These are phyloP conservation scores for Anguilla pacifica DNA, from an alignment of 2,797 vertebrate species.

Conservation along the genomic window DNA sequence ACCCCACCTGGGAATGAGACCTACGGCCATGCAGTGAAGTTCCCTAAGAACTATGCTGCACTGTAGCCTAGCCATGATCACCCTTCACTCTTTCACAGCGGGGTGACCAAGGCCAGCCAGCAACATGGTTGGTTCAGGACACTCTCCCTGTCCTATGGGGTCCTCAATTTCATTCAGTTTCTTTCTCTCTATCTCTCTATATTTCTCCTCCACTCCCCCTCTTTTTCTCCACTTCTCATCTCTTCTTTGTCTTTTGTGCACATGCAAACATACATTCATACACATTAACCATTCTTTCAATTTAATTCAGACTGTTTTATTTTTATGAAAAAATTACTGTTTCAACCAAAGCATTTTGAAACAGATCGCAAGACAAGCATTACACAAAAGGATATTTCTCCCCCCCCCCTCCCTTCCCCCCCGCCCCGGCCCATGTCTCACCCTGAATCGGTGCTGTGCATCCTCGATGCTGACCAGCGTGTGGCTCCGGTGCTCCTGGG, in stretches of 20 bases:
- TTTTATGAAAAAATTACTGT: no score
- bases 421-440: slow-evolving; percentile 55
- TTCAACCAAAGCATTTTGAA: no score
- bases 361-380: no score
- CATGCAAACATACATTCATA: background rate
- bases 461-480: slow-evolving; percentile 81
- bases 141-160: slow-evolving; percentile 83
- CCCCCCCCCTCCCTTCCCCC: background rate
- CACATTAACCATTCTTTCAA: background rate
- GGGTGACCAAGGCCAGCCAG: slow-evolving; percentile 85
- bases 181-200: background rate
- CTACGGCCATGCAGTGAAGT: background rate
- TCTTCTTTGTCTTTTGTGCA: background rate
- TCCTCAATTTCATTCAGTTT: slow-evolving; percentile 45
- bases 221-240: slow-evolving; percentile 25
- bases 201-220: slow-evolving; percentile 11
- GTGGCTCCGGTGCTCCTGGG: slow-evolving; percentile 85
- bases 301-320: no score
- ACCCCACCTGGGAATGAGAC: no score
- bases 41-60: background rate
- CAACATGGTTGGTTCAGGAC: slow-evolving; percentile 86
- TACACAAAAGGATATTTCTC: no score
- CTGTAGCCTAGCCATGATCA: background rate
- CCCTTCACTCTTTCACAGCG: slow-evolving; percentile 43
- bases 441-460: slow-evolving; percentile 82